Percentiles rank a stretch among this genome's conserved stretches.
Conservation (phyloP, 2,113 vertebrate genomes). For the Romanogobio albipinnatus region DNA sequence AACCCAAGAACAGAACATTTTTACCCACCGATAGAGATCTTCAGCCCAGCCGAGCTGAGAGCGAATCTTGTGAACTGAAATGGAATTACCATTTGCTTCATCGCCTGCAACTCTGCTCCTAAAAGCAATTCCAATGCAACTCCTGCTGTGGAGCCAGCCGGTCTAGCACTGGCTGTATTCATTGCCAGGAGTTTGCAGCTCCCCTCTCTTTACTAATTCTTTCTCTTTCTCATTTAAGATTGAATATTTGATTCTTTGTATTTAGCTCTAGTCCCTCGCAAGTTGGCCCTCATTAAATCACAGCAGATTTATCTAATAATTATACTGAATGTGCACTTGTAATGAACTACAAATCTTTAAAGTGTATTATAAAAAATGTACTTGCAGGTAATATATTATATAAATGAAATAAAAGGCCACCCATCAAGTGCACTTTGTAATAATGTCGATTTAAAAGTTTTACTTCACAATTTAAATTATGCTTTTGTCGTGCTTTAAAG, state of each 20-base stretch:
- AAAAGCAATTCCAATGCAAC: slow-evolving; percentile 25
- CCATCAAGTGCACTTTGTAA: too few relatives aligned
- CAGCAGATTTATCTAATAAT: neutral
- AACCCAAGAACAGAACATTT: slow-evolving; percentile 23
- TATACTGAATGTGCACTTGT: neutral
- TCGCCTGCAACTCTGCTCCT: slow-evolving; percentile 31
- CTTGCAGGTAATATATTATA: neutral
- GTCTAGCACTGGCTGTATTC: neutral
- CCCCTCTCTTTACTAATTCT: neutral
- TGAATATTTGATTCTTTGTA: neutral
- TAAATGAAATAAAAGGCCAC: neutral
- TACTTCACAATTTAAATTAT: neutral
- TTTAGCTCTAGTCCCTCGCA: neutral
- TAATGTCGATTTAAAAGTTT: too few relatives aligned
- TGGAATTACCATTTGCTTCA: slow-evolving; percentile 39
- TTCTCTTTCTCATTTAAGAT: neutral
- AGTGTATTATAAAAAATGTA: neutral
- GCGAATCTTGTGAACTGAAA: slow-evolving; percentile 26
- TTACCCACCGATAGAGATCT: slow-evolving; percentile 30
- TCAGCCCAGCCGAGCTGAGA: slow-evolving; percentile 25
- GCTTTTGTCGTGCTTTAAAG: neutral
- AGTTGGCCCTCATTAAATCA: neutral
- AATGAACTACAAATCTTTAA: neutral
- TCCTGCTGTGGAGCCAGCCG: slow-evolving; percentile 35
- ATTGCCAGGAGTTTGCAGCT: neutral